Evolutionary conservation across 2,797 vertebrate genomes (phyloP), one percentile per base, ranked within the genome.

Genomic region (Brachymystax lenok): DNA sequence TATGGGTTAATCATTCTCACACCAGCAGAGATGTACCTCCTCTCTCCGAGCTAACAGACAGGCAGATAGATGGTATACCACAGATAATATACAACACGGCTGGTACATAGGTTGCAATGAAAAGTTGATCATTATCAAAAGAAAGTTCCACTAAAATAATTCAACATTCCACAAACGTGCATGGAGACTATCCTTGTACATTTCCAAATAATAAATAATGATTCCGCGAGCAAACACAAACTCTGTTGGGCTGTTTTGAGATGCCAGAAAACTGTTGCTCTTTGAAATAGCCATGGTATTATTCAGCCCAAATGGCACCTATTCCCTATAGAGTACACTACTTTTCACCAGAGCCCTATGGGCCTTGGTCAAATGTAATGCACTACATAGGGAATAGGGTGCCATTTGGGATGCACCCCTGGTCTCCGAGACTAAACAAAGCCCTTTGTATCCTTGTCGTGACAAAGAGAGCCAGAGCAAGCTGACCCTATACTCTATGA

Each of bases 161-260:
- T 10, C 1, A n/a, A n/a, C 56, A 59, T 59, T 59, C 19, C 8
- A 46, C 40, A 46, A 46, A 2, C 40, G 2, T 46, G 40, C 40
- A 13, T 13, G 40, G 40, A 78, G 4, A 1, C 17, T 74, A 82
- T 86, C 85, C 84, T 83, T 83, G 79, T 82, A 86, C 84, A 85
- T 88, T 81, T 74, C 66, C 73, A 74, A 87, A 79, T 78, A 84
- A 85, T 84, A 77, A 88, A 84, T 86, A 80, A 81, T 82, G 82
- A 71, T 87, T 8, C 74, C 2, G 7, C 82, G 69, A 85, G 75
- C 64, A 86, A 87, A 90, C 74, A 79, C 46, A 75, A 46, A 72
- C 78, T 83, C 67, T 59, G 51, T 61, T 76, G 33, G 24, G 70
- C 40, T 46, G 40, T 46, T 46, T 46, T 46, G 40, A 46, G 10